These are phyloP conservation scores for Erinaceus europaeus DNA, from an alignment of 2,113 vertebrate genomes.

Conservation along the genomic window DNA sequence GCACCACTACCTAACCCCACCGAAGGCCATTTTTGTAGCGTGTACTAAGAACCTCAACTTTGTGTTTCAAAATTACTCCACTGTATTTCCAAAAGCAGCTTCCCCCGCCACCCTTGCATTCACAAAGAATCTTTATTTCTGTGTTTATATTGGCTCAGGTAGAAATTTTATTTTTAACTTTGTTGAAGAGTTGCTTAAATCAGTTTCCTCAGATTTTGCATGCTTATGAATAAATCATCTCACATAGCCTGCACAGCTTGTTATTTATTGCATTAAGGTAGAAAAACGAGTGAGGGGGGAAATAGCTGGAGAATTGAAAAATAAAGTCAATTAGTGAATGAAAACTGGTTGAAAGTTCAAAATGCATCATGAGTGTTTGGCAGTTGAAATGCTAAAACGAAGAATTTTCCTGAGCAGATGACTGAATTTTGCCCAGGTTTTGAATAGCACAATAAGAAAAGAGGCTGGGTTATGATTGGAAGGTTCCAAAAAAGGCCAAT, in stretches of 20 bases:
- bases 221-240: slow-evolving; percentile 67
- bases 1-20: too few relatives aligned
- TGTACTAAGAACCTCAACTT: slow-evolving; percentile 3
- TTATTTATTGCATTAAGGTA: slow-evolving; percentile 65
- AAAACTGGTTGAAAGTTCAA: slow-evolving; percentile 60
- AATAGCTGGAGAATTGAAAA: slow-evolving; percentile 50
- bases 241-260: slow-evolving; percentile 69
- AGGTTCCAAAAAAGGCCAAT: slow-evolving; percentile 67
- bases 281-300: slow-evolving; percentile 39
- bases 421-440: slow-evolving; percentile 66
- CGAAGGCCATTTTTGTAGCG: slow-evolving; percentile 24
- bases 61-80: slow-evolving; percentile 8
- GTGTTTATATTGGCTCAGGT: slow-evolving; percentile 57
- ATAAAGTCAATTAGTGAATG: slow-evolving; percentile 60
- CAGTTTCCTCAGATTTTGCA: slow-evolving; percentile 59
- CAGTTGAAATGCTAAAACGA: slow-evolving; percentile 50
- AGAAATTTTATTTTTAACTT: slow-evolving; percentile 49
- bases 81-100: slow-evolving; percentile 38
- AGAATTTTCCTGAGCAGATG: slow-evolving; percentile 64
- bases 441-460: slow-evolving; percentile 65
- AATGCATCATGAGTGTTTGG: slow-evolving; percentile 27
- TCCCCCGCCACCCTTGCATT: neutral
- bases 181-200: slow-evolving; percentile 62
- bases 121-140: slow-evolving; percentile 53
- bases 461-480: slow-evolving; percentile 60